These are phyloP conservation scores for Scaptodrosophila lebanonensis DNA, from an alignment of 1,140 invertebrate genomes.

Conservation along the genomic window DNA sequence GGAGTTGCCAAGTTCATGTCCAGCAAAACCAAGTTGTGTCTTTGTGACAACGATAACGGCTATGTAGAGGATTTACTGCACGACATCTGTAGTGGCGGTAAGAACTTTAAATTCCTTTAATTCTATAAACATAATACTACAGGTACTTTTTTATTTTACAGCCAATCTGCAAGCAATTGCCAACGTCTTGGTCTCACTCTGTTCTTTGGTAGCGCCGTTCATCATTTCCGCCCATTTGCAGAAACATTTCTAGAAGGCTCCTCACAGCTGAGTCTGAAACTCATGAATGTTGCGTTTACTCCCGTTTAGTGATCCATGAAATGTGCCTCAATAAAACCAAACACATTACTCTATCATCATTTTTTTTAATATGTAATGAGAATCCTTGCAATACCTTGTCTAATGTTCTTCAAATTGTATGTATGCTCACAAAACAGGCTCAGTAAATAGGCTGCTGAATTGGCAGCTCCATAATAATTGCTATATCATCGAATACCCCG, in stretches of 20 bases:
- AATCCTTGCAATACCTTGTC: neutral
- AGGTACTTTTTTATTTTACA: conserved; percentile 7
- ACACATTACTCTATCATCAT: conserved; percentile 7
- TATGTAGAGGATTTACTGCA: conserved; percentile 78
- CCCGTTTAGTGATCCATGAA: conserved; percentile 63
- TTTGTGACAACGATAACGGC: conserved; percentile 79
- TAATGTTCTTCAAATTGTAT: conserved; percentile 26
- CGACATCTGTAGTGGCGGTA: conserved; percentile 79
- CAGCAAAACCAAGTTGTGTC: conserved; percentile 78
- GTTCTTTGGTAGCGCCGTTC: conserved; percentile 47
- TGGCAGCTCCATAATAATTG: conserved; percentile 15
- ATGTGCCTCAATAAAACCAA: conserved; percentile 65
- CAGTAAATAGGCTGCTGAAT: conserved; percentile 7
- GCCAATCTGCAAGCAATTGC: conserved; percentile 43
- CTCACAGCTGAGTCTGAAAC: conserved; percentile 2
- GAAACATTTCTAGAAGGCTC: conserved; percentile 55
- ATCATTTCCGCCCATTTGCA: conserved; percentile 51
- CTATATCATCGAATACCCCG: too few relatives aligned
- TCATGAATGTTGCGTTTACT: conserved; percentile 37
- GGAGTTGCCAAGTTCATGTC: conserved; percentile 70
- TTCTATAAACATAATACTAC: neutral
- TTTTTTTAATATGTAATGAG: neutral
- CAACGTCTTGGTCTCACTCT: conserved; percentile 42
- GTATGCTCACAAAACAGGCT: conserved; percentile 13
- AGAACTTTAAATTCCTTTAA: neutral